Conservation (phyloP, 1,140 invertebrate genomes). For the Zaprionus africanus region DNA sequence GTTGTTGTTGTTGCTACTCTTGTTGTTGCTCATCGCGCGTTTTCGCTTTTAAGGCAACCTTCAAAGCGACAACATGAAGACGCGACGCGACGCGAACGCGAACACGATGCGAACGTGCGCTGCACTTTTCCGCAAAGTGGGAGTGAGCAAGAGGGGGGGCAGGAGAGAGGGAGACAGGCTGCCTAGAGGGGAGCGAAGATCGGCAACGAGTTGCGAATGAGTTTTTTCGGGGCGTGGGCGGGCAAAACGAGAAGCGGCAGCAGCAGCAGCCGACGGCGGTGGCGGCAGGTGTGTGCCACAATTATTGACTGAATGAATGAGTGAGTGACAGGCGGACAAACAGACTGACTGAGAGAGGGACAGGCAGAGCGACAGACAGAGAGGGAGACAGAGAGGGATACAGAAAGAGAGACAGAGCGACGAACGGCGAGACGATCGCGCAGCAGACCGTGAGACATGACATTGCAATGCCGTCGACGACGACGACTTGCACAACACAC, state of each 20-base stretch:
- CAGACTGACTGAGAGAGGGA: constrained; percentile 5
- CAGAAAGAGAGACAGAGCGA: constrained; percentile 14
- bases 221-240: constrained; percentile 47
- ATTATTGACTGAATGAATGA: constrained; percentile 52
- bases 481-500: constrained; percentile 48
- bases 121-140: constrained; percentile 78
- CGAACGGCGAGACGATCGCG: neutral
- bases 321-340: constrained; percentile 36
- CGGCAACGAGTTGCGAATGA: constrained; percentile 36
- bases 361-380: constrained; percentile 22
- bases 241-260: constrained; percentile 44
- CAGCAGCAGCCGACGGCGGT: constrained; percentile 25
- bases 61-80: constrained; percentile 48
- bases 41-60: constrained; percentile 64
- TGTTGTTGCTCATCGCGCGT: constrained; percentile 46
- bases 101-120: constrained; percentile 66
- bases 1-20: constrained; percentile 13
- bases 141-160: constrained; percentile 24
- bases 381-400: constrained; percentile 20
- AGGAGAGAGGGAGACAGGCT: constrained; percentile 14
- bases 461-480: constrained; percentile 72
- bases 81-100: constrained; percentile 33
- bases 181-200: constrained; percentile 11
- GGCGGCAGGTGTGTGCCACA: constrained; percentile 72
- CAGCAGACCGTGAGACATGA: constrained; percentile 53